Conservation (phyloP, 2,888 invertebrate genomes). For the Fabriciana adippe region DNA sequence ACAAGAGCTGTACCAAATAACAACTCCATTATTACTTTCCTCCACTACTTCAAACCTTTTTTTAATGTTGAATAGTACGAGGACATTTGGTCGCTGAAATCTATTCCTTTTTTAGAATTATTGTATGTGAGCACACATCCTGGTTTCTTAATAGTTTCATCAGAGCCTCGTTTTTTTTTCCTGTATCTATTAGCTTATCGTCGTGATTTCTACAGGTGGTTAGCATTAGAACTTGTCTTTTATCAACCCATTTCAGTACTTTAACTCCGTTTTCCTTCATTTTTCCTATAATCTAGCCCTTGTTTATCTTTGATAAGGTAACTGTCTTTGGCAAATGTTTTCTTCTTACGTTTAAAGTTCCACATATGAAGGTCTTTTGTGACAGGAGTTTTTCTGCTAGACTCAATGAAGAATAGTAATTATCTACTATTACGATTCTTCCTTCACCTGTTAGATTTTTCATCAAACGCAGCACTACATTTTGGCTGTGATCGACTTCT, state of each 20-base stretch:
- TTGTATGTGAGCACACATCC: slow-evolving; percentile 43
- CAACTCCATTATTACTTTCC: slow-evolving; percentile 44
- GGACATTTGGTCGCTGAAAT: slow-evolving; percentile 45
- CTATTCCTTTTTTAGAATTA: slow-evolving; percentile 44
- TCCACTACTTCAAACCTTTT: slow-evolving; percentile 44
- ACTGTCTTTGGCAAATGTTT: slow-evolving; percentile 49
- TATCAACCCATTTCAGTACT: slow-evolving; percentile 46
- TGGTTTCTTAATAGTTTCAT: slow-evolving; percentile 42
- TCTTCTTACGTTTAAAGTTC: slow-evolving; percentile 52
- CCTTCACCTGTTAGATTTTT: slow-evolving; percentile 45
- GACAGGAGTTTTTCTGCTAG: slow-evolving; percentile 48
- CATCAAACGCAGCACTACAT: slow-evolving; percentile 44
- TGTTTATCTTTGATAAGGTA: slow-evolving; percentile 47
- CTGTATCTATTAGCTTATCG: slow-evolving; percentile 38
- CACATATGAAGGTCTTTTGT: slow-evolving; percentile 50
- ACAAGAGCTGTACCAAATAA: slow-evolving; percentile 44
- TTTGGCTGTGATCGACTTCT: slow-evolving; percentile 45
- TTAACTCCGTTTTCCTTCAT: slow-evolving; percentile 49
- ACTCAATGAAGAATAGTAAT: slow-evolving; percentile 52
- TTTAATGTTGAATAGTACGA: slow-evolving; percentile 43
- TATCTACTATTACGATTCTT: slow-evolving; percentile 49
- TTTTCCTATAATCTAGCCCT: slow-evolving; percentile 42
- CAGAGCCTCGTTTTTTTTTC: slow-evolving; percentile 38
- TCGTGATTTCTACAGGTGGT: slow-evolving; percentile 43
- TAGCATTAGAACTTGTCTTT: slow-evolving; percentile 37